Base-by-base conservation (phyloP, 2,888 invertebrate genomes). In the Noctua pronuba region DNA sequence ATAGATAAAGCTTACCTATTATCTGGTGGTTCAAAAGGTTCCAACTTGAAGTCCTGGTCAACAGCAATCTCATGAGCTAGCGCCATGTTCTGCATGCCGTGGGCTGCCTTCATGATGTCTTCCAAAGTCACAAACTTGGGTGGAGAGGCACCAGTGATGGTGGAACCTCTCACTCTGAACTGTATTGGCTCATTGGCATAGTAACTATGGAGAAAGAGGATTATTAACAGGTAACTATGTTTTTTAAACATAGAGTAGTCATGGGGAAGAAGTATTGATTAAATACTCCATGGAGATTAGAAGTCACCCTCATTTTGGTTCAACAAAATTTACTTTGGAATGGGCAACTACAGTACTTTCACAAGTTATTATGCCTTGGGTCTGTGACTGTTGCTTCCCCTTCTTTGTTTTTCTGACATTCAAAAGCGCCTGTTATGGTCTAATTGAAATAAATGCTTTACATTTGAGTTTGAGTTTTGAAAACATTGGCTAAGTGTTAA, bases 21-120 rank as follows among this genome's bases (percentile, higher is more conserved):
- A 90, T 98, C 97, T 88, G 98, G 98, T 16, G 98, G 98, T 86
- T 98, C 98, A 90, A 98, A 97, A 77, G 98, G 98, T 91, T 98
- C 98, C 88, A 99, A 93, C 91, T 98, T 98, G 90, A 99, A 99
- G 92, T 99, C 98, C 82, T 98, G 98, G 93, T 99, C 99, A 7
- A 99, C 98, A 4, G 99, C 99, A 86, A 99, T 99, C 94, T 99
- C 99, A 96, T 99, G 99, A 0, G 99, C 99, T 60, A 99, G 95
- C 10, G 98, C 98, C 99, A 99, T 99, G 90, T 99, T 99, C 88
- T 98, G 98, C 96, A 99, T 98, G 4, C 98, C 98, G 91, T 98
- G 98, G 0, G 98, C 98, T n/a, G 99, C 98, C 89, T 98, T 98
- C 97, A 99, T 98, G 64, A 99, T 98, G 92, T 99, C 98, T 84